Percentiles rank a stretch among this genome's conserved stretches.
These are phyloP conservation scores for Aptenodytes forsteri DNA, from an alignment of 2,113 vertebrate genomes.

Conservation along the genomic window DNA sequence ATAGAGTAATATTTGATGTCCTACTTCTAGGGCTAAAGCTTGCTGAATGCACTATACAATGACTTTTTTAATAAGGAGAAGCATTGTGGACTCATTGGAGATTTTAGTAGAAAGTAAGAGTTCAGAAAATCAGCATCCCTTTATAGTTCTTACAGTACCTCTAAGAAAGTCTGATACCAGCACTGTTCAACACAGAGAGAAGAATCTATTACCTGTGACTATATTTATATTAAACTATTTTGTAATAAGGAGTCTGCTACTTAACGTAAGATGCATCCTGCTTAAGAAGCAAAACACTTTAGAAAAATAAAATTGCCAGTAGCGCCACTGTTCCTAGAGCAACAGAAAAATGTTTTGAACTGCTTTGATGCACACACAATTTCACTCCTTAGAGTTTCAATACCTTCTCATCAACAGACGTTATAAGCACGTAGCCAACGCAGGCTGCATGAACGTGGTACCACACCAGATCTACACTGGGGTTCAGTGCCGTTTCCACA, in stretches of 20 bases:
- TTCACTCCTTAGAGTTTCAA: neutral
- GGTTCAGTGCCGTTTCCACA: neutral
- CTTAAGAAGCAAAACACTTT: neutral
- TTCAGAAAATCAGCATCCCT: neutral
- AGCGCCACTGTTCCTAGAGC: neutral
- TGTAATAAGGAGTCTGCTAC: neutral
- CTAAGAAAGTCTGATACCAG: neutral
- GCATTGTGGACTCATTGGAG: neutral
- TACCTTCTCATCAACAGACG: neutral
- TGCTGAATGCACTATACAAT: neutral
- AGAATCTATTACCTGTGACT: neutral
- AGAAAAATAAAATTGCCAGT: neutral
- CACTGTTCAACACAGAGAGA: neutral
- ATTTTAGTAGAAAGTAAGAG: neutral
- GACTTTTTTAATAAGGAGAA: neutral
- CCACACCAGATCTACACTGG: neutral
- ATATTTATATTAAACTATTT: neutral
- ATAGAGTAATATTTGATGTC: neutral
- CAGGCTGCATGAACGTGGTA: fast-evolving
- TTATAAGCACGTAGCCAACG: neutral
- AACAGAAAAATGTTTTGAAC: neutral
- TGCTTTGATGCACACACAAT: neutral
- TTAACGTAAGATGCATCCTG: neutral
- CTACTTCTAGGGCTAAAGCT: neutral
- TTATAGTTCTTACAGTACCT: neutral